These are phyloP conservation scores for Volucella zonaria DNA, from an alignment of 2,888 invertebrate genomes.

Conservation along the genomic window DNA sequence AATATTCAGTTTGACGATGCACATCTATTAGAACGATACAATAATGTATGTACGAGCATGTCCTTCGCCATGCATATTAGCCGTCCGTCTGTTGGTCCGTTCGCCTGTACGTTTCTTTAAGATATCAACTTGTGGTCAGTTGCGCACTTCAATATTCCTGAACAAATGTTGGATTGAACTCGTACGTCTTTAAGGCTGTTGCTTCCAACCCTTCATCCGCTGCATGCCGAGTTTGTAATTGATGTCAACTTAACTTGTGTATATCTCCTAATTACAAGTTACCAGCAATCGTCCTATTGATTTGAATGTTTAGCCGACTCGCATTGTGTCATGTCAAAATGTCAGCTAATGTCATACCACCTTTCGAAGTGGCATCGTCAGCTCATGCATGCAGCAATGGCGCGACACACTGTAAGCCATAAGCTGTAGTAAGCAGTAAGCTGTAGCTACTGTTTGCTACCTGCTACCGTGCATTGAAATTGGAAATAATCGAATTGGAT, in stretches of 20 bases:
- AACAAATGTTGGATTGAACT: constrained; percentile 35
- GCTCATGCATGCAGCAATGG: constrained; percentile 60
- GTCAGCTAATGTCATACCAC: constrained; percentile 73
- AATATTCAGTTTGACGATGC: constrained; percentile 72
- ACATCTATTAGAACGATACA: constrained; percentile 65
- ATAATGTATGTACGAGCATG: constrained; percentile 49
- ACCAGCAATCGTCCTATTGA: constrained; percentile 62
- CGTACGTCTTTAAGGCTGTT: constrained; percentile 26
- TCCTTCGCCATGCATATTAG: constrained; percentile 3
- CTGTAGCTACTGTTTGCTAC: neutral
- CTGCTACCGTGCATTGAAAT: constrained; percentile 34
- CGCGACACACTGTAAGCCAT: constrained; percentile 26
- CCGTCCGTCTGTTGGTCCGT: constrained; percentile 26
- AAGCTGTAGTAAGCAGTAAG: neutral
- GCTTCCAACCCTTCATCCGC: constrained; percentile 18
- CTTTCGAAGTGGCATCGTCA: constrained; percentile 69
- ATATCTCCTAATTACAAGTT: constrained; percentile 73
- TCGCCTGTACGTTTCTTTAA: neutral
- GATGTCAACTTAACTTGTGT: constrained; percentile 69
- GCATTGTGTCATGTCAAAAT: constrained; percentile 73
- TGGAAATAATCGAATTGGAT: constrained; percentile 65
- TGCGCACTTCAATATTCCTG: constrained; percentile 50
- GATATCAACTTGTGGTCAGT: constrained; percentile 58
- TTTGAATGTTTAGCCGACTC: constrained; percentile 71
- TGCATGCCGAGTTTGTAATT: constrained; percentile 56